Base-by-base conservation (phyloP, 2,888 invertebrate genomes). In the Arenicola marina region DNA sequence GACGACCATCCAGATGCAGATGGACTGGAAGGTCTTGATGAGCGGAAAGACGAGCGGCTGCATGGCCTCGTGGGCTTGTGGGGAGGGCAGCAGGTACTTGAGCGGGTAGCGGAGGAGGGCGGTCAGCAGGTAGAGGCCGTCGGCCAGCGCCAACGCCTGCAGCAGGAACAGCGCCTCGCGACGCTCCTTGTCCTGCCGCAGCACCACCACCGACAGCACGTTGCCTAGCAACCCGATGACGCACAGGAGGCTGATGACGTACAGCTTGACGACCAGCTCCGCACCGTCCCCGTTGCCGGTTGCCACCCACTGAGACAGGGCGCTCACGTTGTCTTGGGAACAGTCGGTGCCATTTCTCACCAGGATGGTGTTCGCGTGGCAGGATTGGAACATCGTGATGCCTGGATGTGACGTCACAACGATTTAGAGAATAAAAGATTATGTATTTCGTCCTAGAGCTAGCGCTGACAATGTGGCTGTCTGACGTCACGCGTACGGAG, bases 1-100 rank as follows among this genome's bases (percentile, higher is more conserved):
- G 4, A 65, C 63, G 53, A 70, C 63, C 66, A 68, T 64, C 63
- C 68, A 70, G 33, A 70, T 70, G 7, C 63, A 56, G n/a, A 67
- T 57, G 26, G 68, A 61, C 54, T 70, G 70, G 26, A 62, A 54
- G 7, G 67, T 67, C 48, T 65, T 69, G 44, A 67, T 58, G 33
- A 67, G 58, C 2, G 70, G 68, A 29, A 57, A 67, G n/a, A 67
- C 59, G 38, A 51, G 24, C 11, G 59, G 60, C 63, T 69, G 70
- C 57, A 60, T 66, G 21, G 45, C 24, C 1, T 38, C 28, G 57
- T 59, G 61, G 26, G 48, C 4, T 15, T 26, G 38, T 24, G 45
- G 34, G 15, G 55, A 33, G 7, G 57, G 31, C 0, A 66, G 44
- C 28, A 70, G 32, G 51, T 69, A 65, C 29, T 63, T 56, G 44